Percentiles rank a stretch among this genome's conserved stretches.
These are phyloP conservation scores for Nematopogon swammerdamellus DNA, from an alignment of 2,888 invertebrate genomes.

Conservation along the genomic window DNA sequence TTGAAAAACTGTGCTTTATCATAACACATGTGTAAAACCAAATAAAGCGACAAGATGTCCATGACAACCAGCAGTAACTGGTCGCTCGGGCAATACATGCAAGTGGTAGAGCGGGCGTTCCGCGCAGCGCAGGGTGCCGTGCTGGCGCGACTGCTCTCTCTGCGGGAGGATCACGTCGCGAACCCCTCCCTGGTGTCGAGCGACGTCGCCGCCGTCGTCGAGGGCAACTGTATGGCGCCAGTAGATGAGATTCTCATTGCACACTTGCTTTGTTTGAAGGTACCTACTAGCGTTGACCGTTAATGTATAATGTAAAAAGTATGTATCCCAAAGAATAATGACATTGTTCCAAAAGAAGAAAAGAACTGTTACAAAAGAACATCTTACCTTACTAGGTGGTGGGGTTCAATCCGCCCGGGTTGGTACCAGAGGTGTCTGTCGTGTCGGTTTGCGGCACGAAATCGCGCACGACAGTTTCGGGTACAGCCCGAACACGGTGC, in stretches of 20 bases:
- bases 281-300: conserved; percentile 24
- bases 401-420: too few relatives aligned
- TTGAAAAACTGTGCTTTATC: too few relatives aligned
- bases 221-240: conserved; percentile 67
- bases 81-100: conserved; percentile 31
- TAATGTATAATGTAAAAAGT: too few relatives aligned
- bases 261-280: conserved; percentile 70
- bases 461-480: too few relatives aligned
- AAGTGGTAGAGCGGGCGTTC: conserved; percentile 58
- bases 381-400: too few relatives aligned
- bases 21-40: too few relatives aligned
- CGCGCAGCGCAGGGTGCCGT: conserved; percentile 59
- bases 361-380: neutral
- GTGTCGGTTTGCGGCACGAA: too few relatives aligned
- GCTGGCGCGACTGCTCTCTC: conserved; percentile 59
- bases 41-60: too few relatives aligned
- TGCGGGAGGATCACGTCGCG: conserved; percentile 69
- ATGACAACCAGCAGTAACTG: conserved; percentile 20
- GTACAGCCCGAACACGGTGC: too few relatives aligned
- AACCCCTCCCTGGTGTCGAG: conserved; percentile 67
- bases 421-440: too few relatives aligned
- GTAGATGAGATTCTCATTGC: conserved; percentile 71
- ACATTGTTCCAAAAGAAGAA: neutral
- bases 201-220: conserved; percentile 67
- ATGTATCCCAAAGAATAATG: neutral